Evolutionary conservation across 2,888 invertebrate genomes (phyloP).

Genomic region (Lydus trimaculatus): DNA sequence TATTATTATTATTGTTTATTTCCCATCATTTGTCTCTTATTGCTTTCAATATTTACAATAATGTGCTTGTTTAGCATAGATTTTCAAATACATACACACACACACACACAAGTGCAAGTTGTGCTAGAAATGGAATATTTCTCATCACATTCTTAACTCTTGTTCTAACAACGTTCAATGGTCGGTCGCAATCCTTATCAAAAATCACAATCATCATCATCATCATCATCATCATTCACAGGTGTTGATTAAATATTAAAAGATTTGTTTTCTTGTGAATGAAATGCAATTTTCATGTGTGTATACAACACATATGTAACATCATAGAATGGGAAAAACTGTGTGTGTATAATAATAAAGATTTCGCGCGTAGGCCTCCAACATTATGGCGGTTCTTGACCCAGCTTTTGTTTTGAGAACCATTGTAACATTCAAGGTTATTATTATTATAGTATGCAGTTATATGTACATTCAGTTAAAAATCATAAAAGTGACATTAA

Average conservation of each 20-base stretch:
- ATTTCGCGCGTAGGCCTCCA: constrained; percentile 44
- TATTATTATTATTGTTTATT: background rate
- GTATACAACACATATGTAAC: constrained; percentile 23
- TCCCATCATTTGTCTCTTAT: constrained; percentile 25
- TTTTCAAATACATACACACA: constrained; percentile 15
- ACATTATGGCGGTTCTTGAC: constrained; percentile 49
- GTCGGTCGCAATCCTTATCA: constrained; percentile 36
- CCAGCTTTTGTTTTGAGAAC: constrained; percentile 53
- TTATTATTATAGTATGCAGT: constrained; percentile 31
- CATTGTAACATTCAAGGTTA: constrained; percentile 51
- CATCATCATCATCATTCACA: constrained; percentile 23
- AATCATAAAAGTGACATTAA: constrained; percentile 38
- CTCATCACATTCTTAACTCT: constrained; percentile 40
- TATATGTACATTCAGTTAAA: constrained; percentile 16
- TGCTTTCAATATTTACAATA: constrained; percentile 41
- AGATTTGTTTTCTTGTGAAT: constrained; percentile 38
- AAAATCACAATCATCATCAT: no score
- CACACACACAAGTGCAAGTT: constrained; percentile 32
- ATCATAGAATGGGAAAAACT: constrained; percentile 31
- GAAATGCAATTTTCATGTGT: constrained; percentile 19
- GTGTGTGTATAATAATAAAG: background rate
- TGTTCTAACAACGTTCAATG: constrained; percentile 41
- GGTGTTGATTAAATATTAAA: constrained; percentile 39
- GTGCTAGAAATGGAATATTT: constrained; percentile 39
- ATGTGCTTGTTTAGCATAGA: constrained; percentile 23